Evolutionary conservation across 2,797 vertebrate genomes (phyloP).

Genomic region (Gymnothorax javanicus): DNA sequence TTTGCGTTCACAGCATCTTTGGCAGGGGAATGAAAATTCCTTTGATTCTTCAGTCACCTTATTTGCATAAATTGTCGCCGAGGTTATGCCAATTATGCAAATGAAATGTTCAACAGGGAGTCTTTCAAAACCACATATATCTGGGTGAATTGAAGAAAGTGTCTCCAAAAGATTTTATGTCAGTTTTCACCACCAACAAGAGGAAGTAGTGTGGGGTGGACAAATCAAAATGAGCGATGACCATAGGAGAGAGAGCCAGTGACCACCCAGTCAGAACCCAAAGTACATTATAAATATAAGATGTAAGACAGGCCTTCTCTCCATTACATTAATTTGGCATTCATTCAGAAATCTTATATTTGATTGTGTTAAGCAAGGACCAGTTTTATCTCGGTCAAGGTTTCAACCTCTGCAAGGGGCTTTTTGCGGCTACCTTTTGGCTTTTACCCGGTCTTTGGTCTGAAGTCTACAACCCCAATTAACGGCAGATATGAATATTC

Average conservation of each 20-base stretch:
- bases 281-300: neutral
- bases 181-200: neutral
- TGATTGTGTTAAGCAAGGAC: too few relatives aligned
- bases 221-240: neutral
- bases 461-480: too few relatives aligned
- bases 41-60: neutral
- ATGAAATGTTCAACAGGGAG: neutral
- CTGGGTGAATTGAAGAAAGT: neutral
- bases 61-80: slow-evolving; percentile 14
- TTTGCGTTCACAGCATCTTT: slow-evolving; percentile 3
- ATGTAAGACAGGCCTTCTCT: neutral
- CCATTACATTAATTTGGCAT: neutral
- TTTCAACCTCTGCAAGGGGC: too few relatives aligned
- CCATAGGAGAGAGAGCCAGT: neutral
- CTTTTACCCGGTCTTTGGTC: too few relatives aligned
- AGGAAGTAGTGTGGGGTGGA: neutral
- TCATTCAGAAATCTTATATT: too few relatives aligned
- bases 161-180: neutral
- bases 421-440: too few relatives aligned
- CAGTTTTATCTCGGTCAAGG: too few relatives aligned
- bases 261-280: neutral
- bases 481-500: too few relatives aligned
- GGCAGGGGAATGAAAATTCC: neutral
- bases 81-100: slow-evolving; percentile 4
- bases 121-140: neutral